These are phyloP conservation scores for Uloborus diversus DNA, from an alignment of 1,140 invertebrate species.

Conservation along the genomic window DNA sequence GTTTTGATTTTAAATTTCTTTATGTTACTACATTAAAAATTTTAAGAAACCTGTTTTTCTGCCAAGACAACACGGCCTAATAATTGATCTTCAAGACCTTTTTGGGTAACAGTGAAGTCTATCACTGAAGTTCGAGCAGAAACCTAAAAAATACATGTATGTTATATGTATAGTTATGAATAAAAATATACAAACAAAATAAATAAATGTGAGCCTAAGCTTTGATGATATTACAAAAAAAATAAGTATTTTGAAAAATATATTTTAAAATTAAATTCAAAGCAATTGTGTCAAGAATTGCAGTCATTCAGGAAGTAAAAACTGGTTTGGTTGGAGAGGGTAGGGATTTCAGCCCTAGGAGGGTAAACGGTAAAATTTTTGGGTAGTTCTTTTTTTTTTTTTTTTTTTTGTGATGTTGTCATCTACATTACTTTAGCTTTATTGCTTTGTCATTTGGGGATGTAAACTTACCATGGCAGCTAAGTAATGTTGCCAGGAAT, in stretches of 20 bases:
- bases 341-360: too few relatives aligned
- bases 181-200: not conserved
- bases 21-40: not conserved
- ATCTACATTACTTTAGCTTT: too few relatives aligned
- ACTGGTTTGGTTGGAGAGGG: too few relatives aligned
- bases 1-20: not conserved
- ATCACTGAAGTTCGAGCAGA: conserved; percentile 67
- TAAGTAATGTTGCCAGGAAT: too few relatives aligned
- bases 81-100: conserved; percentile 68
- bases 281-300: too few relatives aligned
- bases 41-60: conserved; percentile 67
- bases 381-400: too few relatives aligned
- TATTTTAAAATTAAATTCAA: not conserved
- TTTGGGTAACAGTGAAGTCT: conserved; percentile 69
- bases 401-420: too few relatives aligned
- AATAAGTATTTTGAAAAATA: not conserved
- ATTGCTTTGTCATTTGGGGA: too few relatives aligned
- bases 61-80: conserved; percentile 67
- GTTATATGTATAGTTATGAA: not conserved
- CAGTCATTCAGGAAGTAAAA: not conserved
- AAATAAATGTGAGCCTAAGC: not conserved
- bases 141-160: not conserved
- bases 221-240: not conserved
- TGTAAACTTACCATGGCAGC: too few relatives aligned
- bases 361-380: too few relatives aligned